Evolutionary conservation across 2,797 vertebrate species (phyloP), one percentile per base, ranked within the genome.

Genomic region (Zenarchopterus dispar): DNA sequence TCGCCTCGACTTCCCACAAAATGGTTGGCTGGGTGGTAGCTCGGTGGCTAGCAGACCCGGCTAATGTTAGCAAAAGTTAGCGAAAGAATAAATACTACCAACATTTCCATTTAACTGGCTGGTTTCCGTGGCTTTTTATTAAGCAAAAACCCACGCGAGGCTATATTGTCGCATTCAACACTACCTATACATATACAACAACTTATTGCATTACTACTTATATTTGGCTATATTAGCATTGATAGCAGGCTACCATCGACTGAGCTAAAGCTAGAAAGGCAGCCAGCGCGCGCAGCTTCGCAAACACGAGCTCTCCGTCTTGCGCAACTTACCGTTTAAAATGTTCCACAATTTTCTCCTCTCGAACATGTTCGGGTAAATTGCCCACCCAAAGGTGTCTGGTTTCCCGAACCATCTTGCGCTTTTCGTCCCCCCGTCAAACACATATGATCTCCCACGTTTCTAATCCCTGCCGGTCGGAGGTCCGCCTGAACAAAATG

Each of bases 321-420:
- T 88, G 88, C 86, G 86, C 86, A 91, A 94, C 96, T 92, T 93
- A 99, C 97, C 97, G 94, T 95, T 98, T 99, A 92, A 99, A 99
- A 95, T 99, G 96, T 85, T 99, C 97, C 92, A 99, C 96, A 78
- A 99, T 99, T 82, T 99, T 99, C 91, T 99, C 97, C 79, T 98
- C 97, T 85, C 97, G 95, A 77, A 99, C 97, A 80, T 98, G 98
- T 95, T 98, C 97, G 93, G 97, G 97, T 93, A 99, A 95, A 94
- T 98, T 99, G 90, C 97, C 97, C 95, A 99, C 97, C 97, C 97
- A 99, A 75, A 98, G 96, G 93, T 99, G 97, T 94, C 97, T 97
- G 94, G 97, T 98, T 95, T 99, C 97, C 94, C 97, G 97, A 92
- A 98, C 97, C 97, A 99, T 99, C 91, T 91, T 99, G 94, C 85